A percentile compares a stretch with the other conserved stretches of the same genome.
phyloP scores from a whole-genome alignment of 92 coral and sea anemone genomes.

The Epizoanthus ramosus region DNA sequence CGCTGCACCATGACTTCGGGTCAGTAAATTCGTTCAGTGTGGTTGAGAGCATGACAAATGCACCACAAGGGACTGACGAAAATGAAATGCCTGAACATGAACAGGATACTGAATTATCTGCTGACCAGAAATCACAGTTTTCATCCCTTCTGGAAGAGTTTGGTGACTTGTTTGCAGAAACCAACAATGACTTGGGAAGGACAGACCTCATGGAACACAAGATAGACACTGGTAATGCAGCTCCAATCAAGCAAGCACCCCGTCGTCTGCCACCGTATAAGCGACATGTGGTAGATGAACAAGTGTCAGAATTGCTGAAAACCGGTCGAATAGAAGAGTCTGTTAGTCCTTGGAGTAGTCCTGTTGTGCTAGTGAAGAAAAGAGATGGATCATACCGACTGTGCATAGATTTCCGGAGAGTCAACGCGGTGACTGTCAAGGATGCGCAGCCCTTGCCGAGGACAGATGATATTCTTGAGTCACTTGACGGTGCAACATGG shows the following conservation, averaged over 20 bases:
- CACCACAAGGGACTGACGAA: conserved; percentile 17
- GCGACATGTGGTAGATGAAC: conserved; percentile 41
- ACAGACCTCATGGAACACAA: conserved; percentile 55
- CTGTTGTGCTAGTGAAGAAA: conserved; percentile 54
- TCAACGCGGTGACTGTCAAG: conserved; percentile 48
- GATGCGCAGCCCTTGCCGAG: conserved; percentile 61
- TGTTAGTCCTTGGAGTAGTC: conserved; percentile 56
- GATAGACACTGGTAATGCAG: conserved; percentile 57
- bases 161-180: conserved; percentile 49
- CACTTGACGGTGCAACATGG: conserved; percentile 47
- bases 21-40: conserved; percentile 42
- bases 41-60: conserved; percentile 6
- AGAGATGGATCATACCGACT: conserved; percentile 51
- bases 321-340: conserved; percentile 56
- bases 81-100: conserved; percentile 9
- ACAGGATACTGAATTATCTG: conserved; percentile 42
- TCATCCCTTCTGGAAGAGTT: conserved; percentile 49
- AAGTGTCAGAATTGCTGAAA: conserved; percentile 30
- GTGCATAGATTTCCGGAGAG: conserved; percentile 40
- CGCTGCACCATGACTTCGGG: conserved; percentile 48
- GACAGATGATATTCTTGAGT: conserved; percentile 41
- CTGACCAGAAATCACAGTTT: conserved; percentile 41
- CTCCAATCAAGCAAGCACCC: conserved; percentile 58
- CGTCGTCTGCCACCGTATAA: conserved; percentile 46
- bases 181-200: conserved; percentile 52